phyloP scores from a whole-genome alignment of 2,113 vertebrate species.

The Heloderma charlesbogerti region DNA sequence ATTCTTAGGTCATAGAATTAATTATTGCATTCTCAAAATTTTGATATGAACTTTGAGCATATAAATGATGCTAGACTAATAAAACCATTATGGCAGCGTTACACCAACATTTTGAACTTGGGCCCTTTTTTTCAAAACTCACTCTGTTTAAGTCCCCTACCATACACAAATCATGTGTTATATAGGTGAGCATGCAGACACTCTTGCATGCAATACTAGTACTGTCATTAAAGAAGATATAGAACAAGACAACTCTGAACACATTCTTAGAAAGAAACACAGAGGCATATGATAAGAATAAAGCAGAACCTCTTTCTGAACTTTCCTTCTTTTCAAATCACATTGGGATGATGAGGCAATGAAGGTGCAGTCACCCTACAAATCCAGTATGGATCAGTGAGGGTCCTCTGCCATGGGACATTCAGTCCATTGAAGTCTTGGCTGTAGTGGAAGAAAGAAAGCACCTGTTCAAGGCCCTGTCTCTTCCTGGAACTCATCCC shows the following conservation, averaged over 20 bases:
- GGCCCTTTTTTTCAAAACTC: not conserved
- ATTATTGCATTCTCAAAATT: not conserved
- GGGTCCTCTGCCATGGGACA: not conserved
- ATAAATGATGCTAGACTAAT: not conserved
- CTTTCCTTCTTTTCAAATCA: not conserved
- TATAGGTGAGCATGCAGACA: not conserved
- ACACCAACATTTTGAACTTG: not conserved
- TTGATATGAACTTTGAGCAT: not conserved
- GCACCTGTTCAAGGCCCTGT: not conserved
- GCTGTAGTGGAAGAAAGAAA: not conserved
- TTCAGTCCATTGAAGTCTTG: not conserved
- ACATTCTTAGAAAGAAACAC: not conserved
- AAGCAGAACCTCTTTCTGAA: not conserved
- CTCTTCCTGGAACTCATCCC: not conserved
- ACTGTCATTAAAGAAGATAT: not conserved
- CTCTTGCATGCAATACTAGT: too few relatives aligned
- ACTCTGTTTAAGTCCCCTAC: not conserved
- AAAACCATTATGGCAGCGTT: not conserved
- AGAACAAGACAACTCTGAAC: not conserved
- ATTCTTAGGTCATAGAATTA: not conserved
- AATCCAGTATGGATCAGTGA: not conserved
- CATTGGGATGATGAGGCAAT: not conserved
- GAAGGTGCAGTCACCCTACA: not conserved
- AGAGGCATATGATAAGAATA: not conserved
- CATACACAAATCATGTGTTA: not conserved